phyloP scores from a whole-genome alignment of 2,113 vertebrate species.

The Megaceryle torquata region DNA sequence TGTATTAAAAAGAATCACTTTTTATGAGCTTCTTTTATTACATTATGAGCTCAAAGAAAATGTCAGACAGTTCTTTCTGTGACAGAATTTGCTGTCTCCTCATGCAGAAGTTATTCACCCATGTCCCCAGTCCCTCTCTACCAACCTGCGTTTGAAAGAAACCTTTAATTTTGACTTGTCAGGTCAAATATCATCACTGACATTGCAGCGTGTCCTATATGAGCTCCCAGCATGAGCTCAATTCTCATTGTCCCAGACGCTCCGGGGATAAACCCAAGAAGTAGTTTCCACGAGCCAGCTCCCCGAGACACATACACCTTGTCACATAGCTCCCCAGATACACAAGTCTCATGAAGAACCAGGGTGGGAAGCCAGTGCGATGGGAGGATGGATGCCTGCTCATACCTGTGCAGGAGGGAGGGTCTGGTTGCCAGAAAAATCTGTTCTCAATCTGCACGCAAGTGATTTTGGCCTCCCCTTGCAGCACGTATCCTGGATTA shows the following conservation, averaged over 20 bases:
- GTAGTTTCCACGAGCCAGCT: neutral
- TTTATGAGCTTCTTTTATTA: neutral
- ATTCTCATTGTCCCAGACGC: neutral
- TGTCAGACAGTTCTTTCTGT: neutral
- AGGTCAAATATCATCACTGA: neutral
- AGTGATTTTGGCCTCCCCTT: conserved; percentile 89
- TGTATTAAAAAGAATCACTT: neutral
- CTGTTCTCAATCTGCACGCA: conserved; percentile 93
- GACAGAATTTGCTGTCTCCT: neutral
- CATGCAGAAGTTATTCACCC: neutral
- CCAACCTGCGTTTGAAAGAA: neutral
- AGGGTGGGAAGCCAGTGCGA: neutral
- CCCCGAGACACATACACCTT: rapidly evolving
- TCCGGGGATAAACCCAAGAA: neutral
- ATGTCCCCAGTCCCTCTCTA: neutral
- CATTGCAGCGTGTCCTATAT: rapidly evolving
- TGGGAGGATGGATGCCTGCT: rapidly evolving
- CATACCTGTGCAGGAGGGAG: conserved; percentile 89
- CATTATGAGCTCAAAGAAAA: neutral
- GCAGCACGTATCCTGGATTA: conserved; percentile 89
- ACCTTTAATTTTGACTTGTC: neutral
- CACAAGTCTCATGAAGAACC: neutral
- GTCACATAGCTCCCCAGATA: neutral
- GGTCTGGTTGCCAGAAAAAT: conserved; percentile 98
- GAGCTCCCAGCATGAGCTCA: neutral